Evolutionary conservation across 1,140 invertebrate genomes (phyloP).

Genomic region (Bacillus rossius): DNA sequence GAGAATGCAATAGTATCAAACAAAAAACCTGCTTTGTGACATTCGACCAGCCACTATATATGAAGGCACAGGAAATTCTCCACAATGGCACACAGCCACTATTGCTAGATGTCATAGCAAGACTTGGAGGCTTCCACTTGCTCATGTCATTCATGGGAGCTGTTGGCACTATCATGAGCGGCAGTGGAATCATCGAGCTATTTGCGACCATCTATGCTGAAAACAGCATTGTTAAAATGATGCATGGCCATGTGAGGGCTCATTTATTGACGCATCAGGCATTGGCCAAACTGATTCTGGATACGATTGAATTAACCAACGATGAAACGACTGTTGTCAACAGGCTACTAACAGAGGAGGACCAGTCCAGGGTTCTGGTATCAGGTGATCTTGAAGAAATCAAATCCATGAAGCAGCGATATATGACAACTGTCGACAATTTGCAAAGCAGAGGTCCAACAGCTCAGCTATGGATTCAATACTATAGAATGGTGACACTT

Average conservation of each 20-base stretch:
- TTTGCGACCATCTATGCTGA: conserved; percentile 30
- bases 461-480: conserved; percentile 36
- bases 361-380: background rate
- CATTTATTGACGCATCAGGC: conserved; percentile 36
- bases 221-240: conserved; percentile 34
- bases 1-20: background rate
- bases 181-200: conserved; percentile 36
- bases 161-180: conserved; percentile 37
- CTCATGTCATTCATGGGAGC: conserved; percentile 38
- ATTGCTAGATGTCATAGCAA: conserved; percentile 17
- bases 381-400: background rate
- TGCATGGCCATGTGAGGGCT: conserved; percentile 38
- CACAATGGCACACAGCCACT: background rate
- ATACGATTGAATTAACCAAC: background rate
- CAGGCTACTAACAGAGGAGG: background rate
- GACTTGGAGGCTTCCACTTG: conserved; percentile 34
- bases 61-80: conserved; percentile 40
- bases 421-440: background rate
- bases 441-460: background rate
- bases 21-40: conserved; percentile 23
- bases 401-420: background rate
- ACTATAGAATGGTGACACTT: conserved; percentile 36
- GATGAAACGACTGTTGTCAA: background rate
- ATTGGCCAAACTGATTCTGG: conserved; percentile 29
- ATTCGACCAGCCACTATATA: conserved; percentile 32